Evolutionary conservation across 2,888 invertebrate genomes (phyloP), one percentile per base, ranked within the genome.

Genomic region (Ornithoptera priamus): DNA sequence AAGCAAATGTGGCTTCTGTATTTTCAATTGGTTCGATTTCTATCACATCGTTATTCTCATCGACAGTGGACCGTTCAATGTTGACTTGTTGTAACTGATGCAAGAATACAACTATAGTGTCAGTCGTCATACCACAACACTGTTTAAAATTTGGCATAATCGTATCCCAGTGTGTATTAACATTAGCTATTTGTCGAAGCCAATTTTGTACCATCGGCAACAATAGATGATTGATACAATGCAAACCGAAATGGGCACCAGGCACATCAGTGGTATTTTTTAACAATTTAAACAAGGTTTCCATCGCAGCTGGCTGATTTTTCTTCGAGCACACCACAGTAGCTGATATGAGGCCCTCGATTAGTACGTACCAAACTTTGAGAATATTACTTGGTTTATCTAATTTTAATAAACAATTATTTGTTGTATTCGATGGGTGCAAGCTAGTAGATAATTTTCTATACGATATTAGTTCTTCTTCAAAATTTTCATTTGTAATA

Each of bases 141-240:
- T 99, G 98, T 82, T 98, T 98, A 81, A 98, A 98, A 85, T 98
- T 98, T 74, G 97, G 96, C 84, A 97, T 96, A 65, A 96, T 94
- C 75, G 94, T 93, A 75, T 96, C 95, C 95, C 96, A 95, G 73
- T 96, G 94, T 74, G 95, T 93, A 75, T 95, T 94, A 8, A 95
- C 94, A 76, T 96, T 95, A 20, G 95, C 93, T 24, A 95, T 94
- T 83, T 96, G 95, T 17, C 98, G 93, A 71, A 98, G 89, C 99
- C 99, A 99, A 79, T 96, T 96, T 88, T 99, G 99, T 20, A 99
- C 96, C 93, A 97, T 97, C 0, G 99, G 99, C 67, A 99, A 92
- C 10, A 99, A 89, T 66, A 99, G 90, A 84, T 98, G 97, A 84
- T 99, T 99, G 70, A 98, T 96, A 85, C 98, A 98, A 81, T 97